Evolutionary conservation across 1,140 invertebrate species (phyloP).

Genomic region (Drosophila albomicans): DNA sequence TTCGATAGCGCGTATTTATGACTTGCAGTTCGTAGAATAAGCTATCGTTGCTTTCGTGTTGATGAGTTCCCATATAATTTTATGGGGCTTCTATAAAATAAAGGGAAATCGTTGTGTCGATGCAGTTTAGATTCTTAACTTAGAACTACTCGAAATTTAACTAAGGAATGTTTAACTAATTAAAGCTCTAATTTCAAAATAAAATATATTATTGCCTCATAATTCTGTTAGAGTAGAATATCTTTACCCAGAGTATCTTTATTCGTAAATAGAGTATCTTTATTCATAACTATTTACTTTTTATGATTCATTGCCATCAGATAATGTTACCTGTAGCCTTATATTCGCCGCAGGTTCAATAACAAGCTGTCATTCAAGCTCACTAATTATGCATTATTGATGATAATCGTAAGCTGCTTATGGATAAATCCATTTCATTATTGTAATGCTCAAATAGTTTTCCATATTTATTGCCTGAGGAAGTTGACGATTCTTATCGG

Average conservation of each 20-base stretch:
- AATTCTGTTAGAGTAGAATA: too few relatives aligned
- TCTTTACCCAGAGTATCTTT: too few relatives aligned
- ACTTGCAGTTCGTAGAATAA: background rate
- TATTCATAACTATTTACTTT: background rate
- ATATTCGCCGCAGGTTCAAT: too few relatives aligned
- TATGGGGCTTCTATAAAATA: background rate
- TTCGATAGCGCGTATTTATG: background rate
- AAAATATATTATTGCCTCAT: too few relatives aligned
- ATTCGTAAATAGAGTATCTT: background rate
- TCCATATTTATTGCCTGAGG: slow-evolving; percentile 3
- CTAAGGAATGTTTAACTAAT: too few relatives aligned
- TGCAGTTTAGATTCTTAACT: too few relatives aligned
- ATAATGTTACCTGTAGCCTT: too few relatives aligned
- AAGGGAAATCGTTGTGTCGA: too few relatives aligned
- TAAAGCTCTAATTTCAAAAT: too few relatives aligned
- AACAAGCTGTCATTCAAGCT: background rate
- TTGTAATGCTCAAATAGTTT: background rate
- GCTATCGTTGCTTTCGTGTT: background rate
- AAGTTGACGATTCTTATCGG: slow-evolving; percentile 14
- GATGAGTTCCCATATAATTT: background rate
- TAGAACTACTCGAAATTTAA: too few relatives aligned
- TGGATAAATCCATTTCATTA: slow-evolving; percentile 8
- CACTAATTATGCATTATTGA: slow-evolving; percentile 12
- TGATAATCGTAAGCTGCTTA: slow-evolving; percentile 17
- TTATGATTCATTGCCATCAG: background rate